Percentiles rank a stretch among this genome's conserved stretches.
Conservation (phyloP, 2,113 vertebrate genomes). For the Orcinus orca region DNA sequence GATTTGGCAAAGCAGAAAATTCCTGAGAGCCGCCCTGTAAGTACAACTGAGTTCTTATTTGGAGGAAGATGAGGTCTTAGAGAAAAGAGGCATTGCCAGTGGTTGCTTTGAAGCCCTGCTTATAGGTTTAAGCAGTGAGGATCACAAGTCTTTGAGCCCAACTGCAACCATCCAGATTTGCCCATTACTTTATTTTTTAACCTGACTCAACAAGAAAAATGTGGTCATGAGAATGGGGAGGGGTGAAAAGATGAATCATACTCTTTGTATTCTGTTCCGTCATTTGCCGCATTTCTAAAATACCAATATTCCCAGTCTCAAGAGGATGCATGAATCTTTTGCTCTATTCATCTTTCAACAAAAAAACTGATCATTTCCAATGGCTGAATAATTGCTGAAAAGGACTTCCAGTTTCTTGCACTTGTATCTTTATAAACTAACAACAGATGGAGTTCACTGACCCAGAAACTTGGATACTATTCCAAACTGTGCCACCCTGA, state of each 20-base stretch:
- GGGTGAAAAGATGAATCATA: background rate
- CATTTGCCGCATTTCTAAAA: constrained; percentile 27
- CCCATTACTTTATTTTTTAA: background rate
- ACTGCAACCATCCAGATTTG: background rate
- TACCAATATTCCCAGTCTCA: background rate
- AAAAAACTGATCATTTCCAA: background rate
- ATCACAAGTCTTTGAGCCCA: background rate
- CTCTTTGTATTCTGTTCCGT: background rate
- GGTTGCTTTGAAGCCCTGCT: background rate
- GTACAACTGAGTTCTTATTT: background rate
- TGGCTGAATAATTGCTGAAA: background rate
- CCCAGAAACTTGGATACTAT: background rate
- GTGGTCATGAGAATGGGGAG: background rate
- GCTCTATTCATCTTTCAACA: background rate
- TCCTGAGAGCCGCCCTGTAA: background rate
- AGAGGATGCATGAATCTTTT: background rate
- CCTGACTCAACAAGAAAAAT: background rate
- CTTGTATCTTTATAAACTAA: background rate
- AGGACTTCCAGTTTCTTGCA: constrained; percentile 17
- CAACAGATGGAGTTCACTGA: background rate
- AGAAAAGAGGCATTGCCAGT: background rate
- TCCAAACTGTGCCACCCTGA: background rate
- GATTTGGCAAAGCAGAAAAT: background rate
- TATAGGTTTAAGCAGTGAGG: background rate
- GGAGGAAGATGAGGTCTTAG: background rate